These are phyloP conservation scores for Chiloscyllium plagiosum DNA, from an alignment of 2,113 vertebrate genomes.

Conservation along the genomic window DNA sequence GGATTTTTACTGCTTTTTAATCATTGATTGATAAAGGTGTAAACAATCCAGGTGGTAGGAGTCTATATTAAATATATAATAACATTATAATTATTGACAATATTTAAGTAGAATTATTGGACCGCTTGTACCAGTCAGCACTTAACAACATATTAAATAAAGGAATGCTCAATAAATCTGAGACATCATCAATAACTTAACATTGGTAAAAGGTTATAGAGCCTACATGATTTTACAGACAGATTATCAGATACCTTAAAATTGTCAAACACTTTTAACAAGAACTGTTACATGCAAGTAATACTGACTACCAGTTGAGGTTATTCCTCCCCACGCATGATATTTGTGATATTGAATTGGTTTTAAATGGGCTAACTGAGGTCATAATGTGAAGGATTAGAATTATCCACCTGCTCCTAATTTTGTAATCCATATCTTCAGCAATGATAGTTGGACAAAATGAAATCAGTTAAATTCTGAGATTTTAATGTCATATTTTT, in stretches of 20 bases:
- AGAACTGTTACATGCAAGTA: background rate
- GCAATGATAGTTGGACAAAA: background rate
- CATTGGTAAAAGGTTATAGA: background rate
- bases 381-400: background rate
- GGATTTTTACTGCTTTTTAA: background rate
- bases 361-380: background rate
- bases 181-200: background rate
- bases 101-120: background rate
- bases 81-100: background rate
- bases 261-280: background rate
- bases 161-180: background rate
- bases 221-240: background rate
- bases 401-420: background rate
- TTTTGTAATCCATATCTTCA: background rate
- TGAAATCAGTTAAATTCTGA: background rate
- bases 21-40: background rate
- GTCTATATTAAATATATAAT: too few species aligned
- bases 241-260: background rate
- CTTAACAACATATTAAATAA: background rate
- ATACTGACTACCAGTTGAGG: background rate
- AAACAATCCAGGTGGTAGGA: background rate
- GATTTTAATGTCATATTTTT: background rate
- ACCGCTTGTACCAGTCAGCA: background rate
- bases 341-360: background rate
- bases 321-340: background rate